Conservation (phyloP, 2,797 vertebrate species). For the Hyperoplus lanceolatus region DNA sequence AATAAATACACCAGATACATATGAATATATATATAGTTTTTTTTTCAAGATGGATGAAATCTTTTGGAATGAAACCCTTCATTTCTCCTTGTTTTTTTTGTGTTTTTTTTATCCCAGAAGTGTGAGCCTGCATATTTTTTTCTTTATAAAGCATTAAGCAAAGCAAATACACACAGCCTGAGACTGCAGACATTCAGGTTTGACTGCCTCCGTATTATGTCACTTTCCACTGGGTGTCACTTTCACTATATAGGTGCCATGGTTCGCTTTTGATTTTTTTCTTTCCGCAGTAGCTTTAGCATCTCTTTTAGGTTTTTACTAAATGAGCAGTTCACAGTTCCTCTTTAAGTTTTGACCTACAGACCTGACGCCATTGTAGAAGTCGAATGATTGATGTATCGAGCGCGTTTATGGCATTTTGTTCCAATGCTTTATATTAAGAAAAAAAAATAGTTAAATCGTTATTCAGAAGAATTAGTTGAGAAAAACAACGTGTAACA, state of each 20-base stretch:
- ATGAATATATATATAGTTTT: neutral
- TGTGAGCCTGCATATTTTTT: conserved; percentile 68
- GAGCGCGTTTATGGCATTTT: neutral
- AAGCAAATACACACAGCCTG: conserved; percentile 60
- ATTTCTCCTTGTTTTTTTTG: conserved; percentile 63
- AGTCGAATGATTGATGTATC: neutral
- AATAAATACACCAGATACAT: conserved; percentile 10
- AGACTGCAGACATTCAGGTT: conserved; percentile 72
- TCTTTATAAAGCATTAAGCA: conserved; percentile 25
- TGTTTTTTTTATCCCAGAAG: conserved; percentile 74
- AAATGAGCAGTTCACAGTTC: conserved; percentile 56
- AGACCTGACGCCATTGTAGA: conserved; percentile 40
- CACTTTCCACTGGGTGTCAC: conserved; percentile 63
- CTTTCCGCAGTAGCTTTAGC: conserved; percentile 22
- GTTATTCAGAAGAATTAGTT: neutral
- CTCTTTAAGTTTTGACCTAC: conserved; percentile 43
- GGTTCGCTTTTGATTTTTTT: conserved; percentile 27
- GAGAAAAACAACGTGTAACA: neutral
- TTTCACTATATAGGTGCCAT: conserved; percentile 56
- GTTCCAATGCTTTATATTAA: conserved; percentile 5
- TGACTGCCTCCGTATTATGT: conserved; percentile 57
- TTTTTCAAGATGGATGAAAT: conserved; percentile 18
- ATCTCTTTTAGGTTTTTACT: conserved; percentile 29
- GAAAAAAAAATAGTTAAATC: neutral
- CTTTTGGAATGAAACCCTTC: conserved; percentile 82